Evolutionary conservation across 1,140 invertebrate genomes (phyloP).

Genomic region (Cotesia glomerata): DNA sequence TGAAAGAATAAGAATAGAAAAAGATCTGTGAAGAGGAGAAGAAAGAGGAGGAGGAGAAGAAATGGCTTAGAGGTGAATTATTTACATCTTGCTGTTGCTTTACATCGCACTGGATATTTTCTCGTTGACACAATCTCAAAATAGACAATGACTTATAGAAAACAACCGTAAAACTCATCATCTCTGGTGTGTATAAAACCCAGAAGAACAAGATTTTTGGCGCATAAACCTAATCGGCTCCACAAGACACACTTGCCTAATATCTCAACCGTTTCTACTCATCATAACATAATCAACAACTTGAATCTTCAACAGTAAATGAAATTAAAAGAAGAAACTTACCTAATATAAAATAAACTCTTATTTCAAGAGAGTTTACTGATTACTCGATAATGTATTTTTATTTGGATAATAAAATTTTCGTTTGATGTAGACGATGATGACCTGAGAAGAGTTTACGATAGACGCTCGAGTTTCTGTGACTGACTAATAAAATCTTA

Average conservation of each 20-base stretch:
- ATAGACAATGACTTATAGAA: conserved; percentile 52
- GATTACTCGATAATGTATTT: neutral
- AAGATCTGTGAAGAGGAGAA: neutral
- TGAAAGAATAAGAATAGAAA: too few species aligned
- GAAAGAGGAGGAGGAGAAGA: neutral
- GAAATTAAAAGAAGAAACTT: too few species aligned
- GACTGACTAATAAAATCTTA: conserved; percentile 57
- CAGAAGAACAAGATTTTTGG: conserved; percentile 10
- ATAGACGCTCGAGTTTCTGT: conserved; percentile 46
- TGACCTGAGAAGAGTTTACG: conserved; percentile 16
- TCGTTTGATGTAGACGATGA: conserved; percentile 1
- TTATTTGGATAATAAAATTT: neutral
- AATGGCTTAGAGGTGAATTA: neutral
- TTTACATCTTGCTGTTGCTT: neutral
- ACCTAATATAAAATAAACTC: too few species aligned
- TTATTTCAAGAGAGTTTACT: too few species aligned
- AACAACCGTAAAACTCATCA: conserved; percentile 43
- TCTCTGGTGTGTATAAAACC: conserved; percentile 55
- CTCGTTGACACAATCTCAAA: conserved; percentile 37
- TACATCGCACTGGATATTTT: conserved; percentile 13
- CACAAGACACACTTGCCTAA: neutral
- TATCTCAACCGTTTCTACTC: conserved; percentile 33
- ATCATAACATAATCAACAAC: conserved; percentile 33
- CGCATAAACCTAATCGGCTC: conserved; percentile 18
- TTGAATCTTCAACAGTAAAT: neutral